Conservation (phyloP, 1,140 invertebrate genomes). For the Maconellicoccus hirsutus region DNA sequence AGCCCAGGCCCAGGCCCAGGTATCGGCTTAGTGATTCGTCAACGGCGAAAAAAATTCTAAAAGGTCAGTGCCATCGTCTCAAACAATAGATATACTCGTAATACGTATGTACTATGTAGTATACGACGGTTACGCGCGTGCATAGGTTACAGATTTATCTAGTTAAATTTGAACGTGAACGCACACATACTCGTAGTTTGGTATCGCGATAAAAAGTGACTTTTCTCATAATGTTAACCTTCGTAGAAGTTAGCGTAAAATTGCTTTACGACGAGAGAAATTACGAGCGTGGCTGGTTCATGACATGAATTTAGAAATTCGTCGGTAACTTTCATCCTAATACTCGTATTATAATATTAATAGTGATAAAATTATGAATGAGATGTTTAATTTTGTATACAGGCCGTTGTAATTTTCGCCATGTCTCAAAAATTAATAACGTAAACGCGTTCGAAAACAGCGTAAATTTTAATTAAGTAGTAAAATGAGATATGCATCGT, state of each 20-base stretch:
- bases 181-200: too few species aligned
- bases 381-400: too few species aligned
- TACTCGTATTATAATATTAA: background rate
- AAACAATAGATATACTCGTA: too few species aligned
- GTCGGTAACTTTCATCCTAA: constrained; percentile 1
- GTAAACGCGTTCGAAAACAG: too few species aligned
- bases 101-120: too few species aligned
- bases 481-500: too few species aligned
- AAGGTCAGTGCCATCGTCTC: background rate
- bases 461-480: too few species aligned
- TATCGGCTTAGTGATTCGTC: background rate
- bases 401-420: too few species aligned
- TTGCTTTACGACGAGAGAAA: background rate
- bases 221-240: background rate
- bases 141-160: background rate
- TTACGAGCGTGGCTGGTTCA: background rate
- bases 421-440: too few species aligned
- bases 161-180: background rate
- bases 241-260: background rate
- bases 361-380: constrained; percentile 1
- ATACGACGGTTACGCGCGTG: background rate
- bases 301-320: constrained; percentile 7
- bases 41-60: background rate
- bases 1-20: too few species aligned
- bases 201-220: background rate